phyloP scores from a whole-genome alignment of 2,797 vertebrate species.

The Melanotaenia maccullochi region DNA sequence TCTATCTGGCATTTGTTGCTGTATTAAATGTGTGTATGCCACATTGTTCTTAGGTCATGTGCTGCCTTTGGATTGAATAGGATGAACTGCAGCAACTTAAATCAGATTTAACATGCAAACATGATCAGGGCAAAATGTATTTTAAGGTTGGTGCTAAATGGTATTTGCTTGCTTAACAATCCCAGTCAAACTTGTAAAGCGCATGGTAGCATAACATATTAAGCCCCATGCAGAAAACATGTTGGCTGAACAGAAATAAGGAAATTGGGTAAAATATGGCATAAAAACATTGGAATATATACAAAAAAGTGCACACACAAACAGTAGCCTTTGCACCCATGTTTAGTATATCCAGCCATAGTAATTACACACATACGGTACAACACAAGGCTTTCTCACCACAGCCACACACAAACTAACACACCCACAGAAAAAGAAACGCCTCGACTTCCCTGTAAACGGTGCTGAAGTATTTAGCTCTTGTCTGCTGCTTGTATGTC shows the following conservation, averaged over 20 bases:
- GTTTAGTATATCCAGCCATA: neutral
- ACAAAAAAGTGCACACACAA: neutral
- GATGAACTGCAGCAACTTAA: neutral
- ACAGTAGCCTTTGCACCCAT: neutral
- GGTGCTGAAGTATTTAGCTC: conserved; percentile 10
- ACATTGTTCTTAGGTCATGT: neutral
- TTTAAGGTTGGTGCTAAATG: no score
- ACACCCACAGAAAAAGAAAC: neutral
- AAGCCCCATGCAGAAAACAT: neutral
- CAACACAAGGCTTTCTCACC: conserved; percentile 9
- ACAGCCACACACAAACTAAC: neutral
- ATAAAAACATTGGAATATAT: neutral
- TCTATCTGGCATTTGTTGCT: neutral
- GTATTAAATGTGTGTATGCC: no score
- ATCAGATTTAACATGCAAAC: neutral
- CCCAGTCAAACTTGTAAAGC: neutral
- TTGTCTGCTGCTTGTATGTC: conserved; percentile 25
- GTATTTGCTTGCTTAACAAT: no score
- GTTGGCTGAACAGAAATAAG: neutral
- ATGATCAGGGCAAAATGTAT: no score
- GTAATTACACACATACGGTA: conserved; percentile 1
- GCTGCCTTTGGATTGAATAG: neutral
- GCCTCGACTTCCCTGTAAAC: conserved; percentile 20
- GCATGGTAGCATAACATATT: neutral
- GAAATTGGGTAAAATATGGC: neutral